A percentile compares a stretch with the other conserved stretches of the same genome.
Conservation (phyloP, 1,140 invertebrate genomes). For the Archivesica marissinica region DNA sequence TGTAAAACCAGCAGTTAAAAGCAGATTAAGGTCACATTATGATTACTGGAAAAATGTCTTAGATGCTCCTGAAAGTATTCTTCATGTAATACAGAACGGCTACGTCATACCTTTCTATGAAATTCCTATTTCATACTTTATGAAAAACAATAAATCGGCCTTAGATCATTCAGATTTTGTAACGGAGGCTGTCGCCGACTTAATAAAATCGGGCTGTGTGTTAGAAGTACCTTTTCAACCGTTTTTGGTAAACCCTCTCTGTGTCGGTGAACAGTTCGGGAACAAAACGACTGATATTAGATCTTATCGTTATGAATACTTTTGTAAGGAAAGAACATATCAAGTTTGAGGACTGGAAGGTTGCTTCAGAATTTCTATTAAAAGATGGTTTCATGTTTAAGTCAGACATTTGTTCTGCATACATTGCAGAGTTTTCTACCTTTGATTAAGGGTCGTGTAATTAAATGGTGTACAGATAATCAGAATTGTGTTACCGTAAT, state of each 20-base stretch:
- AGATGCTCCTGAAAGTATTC: not conserved
- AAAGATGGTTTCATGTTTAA: too few relatives aligned
- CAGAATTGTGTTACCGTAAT: not conserved
- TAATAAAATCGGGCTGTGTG: constrained; percentile 5
- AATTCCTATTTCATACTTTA: not conserved
- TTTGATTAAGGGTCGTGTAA: not conserved
- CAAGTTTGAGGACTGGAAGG: too few relatives aligned
- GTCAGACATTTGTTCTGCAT: not conserved
- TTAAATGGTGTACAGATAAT: not conserved
- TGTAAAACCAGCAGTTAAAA: too few relatives aligned
- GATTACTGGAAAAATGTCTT: constrained; percentile 1
- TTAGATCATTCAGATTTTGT: constrained; percentile 10
- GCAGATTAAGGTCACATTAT: not conserved
- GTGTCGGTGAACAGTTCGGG: not conserved
- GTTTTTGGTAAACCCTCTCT: not conserved
- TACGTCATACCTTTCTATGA: constrained; percentile 27
- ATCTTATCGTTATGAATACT: not conserved
- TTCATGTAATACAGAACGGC: constrained; percentile 21
- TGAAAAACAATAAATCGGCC: constrained; percentile 23
- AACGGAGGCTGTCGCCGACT: not conserved
- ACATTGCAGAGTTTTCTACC: not conserved
- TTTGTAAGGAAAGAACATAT: too few relatives aligned
- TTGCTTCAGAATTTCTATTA: too few relatives aligned
- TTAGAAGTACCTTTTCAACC: constrained; percentile 25
- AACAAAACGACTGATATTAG: not conserved